A percentile compares a stretch with the other conserved stretches of the same genome.
These are phyloP conservation scores for Sebastes reedi DNA, from an alignment of 2,797 vertebrate species.

Conservation along the genomic window DNA sequence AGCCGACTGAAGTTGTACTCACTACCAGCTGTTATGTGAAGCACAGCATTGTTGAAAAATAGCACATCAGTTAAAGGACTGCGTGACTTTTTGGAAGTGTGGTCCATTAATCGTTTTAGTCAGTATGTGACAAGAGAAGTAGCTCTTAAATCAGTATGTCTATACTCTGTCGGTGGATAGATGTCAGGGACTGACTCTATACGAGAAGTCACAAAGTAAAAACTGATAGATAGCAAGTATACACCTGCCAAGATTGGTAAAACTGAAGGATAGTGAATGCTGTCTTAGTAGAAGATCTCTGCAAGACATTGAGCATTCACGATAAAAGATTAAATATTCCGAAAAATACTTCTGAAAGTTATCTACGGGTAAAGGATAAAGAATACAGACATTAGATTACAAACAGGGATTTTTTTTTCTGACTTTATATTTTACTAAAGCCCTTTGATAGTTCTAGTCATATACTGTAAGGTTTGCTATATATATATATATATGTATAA, in stretches of 20 bases:
- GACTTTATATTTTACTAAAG: neutral
- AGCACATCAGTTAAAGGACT: constrained; percentile 13
- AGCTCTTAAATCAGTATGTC: neutral
- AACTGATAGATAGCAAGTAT: neutral
- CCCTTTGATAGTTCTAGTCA: too few species aligned
- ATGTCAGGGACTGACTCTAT: neutral
- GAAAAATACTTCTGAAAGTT: neutral
- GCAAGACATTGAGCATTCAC: neutral
- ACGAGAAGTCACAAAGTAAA: neutral
- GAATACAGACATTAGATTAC: neutral
- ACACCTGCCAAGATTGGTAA: neutral
- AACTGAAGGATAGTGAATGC: neutral
- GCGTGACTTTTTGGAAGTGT: constrained; percentile 28
- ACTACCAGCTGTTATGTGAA: neutral
- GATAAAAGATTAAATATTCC: neutral
- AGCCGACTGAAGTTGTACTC: constrained; percentile 15
- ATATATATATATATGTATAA: too few species aligned
- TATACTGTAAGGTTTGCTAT: too few species aligned
- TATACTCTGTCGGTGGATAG: neutral
- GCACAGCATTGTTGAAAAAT: constrained; percentile 15
- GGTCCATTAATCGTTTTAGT: constrained; percentile 25
- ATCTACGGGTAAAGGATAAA: neutral
- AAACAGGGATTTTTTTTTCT: neutral
- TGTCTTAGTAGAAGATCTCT: neutral
- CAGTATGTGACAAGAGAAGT: neutral